Evolutionary conservation across 1,140 invertebrate species (phyloP).

Genomic region (Trigoniulus corallinus): DNA sequence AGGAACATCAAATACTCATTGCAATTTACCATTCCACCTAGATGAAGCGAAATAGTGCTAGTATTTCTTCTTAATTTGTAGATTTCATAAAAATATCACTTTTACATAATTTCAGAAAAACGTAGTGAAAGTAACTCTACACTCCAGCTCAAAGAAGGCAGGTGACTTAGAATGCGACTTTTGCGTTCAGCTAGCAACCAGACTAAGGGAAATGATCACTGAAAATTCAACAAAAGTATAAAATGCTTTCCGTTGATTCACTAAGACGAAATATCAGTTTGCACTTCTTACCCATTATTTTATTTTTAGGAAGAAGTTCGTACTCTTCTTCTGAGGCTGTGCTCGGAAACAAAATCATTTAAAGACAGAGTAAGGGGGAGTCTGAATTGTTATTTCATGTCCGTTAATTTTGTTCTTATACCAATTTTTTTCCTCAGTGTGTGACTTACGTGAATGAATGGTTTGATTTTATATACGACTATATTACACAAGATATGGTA

Average conservation of each 20-base stretch:
- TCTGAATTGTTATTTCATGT: not conserved
- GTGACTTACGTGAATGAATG: conserved; percentile 55
- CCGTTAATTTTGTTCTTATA: not conserved
- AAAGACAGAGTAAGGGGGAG: not conserved
- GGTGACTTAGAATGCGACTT: conserved; percentile 60
- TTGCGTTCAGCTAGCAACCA: conserved; percentile 58
- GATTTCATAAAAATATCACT: too few species aligned
- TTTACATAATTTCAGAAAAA: too few species aligned
- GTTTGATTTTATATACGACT: conserved; percentile 51
- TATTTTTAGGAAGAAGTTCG: conserved; percentile 12
- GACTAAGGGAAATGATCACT: conserved; percentile 56
- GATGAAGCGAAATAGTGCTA: not conserved
- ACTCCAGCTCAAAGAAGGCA: conserved; percentile 9
- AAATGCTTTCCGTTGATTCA: not conserved
- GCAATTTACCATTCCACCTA: too few species aligned
- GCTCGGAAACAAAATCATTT: not conserved
- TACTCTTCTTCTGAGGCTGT: conserved; percentile 3
- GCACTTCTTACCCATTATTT: not conserved
- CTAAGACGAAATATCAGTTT: not conserved
- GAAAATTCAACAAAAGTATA: conserved; percentile 60
- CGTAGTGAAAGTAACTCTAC: not conserved
- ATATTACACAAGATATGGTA: conserved; percentile 41
- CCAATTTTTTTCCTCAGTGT: conserved; percentile 33
- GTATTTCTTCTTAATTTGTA: too few species aligned
- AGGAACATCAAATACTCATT: too few species aligned